These are phyloP conservation scores for Bradypus variegatus DNA, from an alignment of 2,797 vertebrate species.

Conservation along the genomic window DNA sequence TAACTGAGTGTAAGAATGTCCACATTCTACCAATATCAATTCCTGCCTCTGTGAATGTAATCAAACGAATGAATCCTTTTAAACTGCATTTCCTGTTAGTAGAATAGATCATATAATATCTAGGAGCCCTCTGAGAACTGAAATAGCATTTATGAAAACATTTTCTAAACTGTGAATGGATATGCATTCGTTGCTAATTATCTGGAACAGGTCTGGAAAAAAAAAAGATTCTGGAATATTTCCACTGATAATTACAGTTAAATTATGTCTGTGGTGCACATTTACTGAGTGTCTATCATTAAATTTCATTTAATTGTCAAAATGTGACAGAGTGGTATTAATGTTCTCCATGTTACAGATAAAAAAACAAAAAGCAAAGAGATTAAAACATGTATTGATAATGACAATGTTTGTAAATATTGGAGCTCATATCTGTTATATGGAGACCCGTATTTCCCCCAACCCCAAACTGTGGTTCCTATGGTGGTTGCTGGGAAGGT, in stretches of 20 bases:
- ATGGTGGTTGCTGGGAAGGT: background rate
- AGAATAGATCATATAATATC: background rate
- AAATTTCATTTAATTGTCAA: background rate
- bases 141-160: background rate
- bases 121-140: background rate
- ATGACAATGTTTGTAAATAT: background rate
- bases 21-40: background rate
- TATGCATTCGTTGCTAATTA: background rate
- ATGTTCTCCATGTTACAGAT: background rate
- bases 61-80: background rate
- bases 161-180: background rate
- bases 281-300: background rate
- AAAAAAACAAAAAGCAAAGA: background rate
- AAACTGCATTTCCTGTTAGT: background rate
- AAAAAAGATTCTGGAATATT: background rate
- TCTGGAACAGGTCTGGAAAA: background rate
- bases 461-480: background rate
- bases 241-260: background rate
- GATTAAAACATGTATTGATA: background rate
- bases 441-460: background rate
- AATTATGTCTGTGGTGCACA: background rate
- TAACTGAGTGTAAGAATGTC: background rate
- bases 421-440: background rate
- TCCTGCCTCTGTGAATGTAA: background rate
- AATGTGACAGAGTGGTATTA: background rate